Conservation (phyloP, 30 jellyfish, hydroid and myxozoan species). For the Hydractinia echinata region DNA sequence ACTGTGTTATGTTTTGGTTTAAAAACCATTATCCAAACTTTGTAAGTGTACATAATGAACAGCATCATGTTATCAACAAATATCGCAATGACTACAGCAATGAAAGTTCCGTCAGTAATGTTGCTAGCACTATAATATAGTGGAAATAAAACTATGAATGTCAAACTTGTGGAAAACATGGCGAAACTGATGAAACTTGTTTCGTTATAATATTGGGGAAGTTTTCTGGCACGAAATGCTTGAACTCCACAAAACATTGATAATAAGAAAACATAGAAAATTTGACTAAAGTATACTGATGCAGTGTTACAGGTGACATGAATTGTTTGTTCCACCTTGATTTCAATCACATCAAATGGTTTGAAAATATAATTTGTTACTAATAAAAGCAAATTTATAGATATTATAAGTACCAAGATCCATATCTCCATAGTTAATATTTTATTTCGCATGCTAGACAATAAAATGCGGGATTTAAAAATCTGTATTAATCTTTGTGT, state of each 20-base stretch:
- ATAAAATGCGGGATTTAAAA: not conserved
- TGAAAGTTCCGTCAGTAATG: not conserved
- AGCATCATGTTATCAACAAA: not conserved
- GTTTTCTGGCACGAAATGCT: conserved; percentile 33
- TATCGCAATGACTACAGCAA: not conserved
- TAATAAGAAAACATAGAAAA: not conserved
- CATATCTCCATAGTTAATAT: not conserved
- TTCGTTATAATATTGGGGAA: conserved; percentile 29
- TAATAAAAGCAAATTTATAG: not conserved
- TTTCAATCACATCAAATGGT: not conserved
- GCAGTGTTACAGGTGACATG: not conserved
- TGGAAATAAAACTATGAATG: not conserved
- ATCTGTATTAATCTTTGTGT: conserved; percentile 23
- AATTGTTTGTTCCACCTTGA: not conserved
- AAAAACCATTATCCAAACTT: conserved; percentile 1
- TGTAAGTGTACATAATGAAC: conserved; percentile 9
- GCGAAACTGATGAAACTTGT: conserved; percentile 24
- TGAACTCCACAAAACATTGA: conserved; percentile 8
- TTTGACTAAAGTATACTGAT: conserved; percentile 1
- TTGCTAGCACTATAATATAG: not conserved
- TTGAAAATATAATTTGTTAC: not conserved
- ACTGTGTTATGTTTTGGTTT: conserved; percentile 12
- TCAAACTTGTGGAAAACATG: not conserved
- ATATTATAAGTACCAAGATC: not conserved
- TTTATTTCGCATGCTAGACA: not conserved